Percentiles rank a stretch among this genome's conserved stretches.
Evolutionary conservation across 2,113 vertebrate species (phyloP).

Genomic region (Notarius lentiginosus): DNA sequence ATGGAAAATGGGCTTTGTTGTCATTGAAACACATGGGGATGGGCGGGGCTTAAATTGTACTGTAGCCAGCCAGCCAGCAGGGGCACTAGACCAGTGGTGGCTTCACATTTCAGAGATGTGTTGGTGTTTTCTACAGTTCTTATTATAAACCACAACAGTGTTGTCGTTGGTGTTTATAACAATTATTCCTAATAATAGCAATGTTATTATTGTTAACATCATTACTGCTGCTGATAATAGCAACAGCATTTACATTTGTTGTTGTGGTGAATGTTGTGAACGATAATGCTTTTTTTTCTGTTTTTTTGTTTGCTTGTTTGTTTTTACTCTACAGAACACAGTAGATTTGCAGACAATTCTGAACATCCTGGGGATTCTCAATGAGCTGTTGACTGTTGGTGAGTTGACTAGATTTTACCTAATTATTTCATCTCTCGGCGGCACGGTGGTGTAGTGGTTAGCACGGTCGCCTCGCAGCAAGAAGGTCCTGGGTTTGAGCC

Average conservation of each 20-base stretch:
- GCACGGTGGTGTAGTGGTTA: too few species aligned
- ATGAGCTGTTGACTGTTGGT: slow-evolving; percentile 89
- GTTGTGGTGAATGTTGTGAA: neutral
- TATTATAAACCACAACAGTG: neutral
- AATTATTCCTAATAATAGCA: neutral
- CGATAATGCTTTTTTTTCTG: neutral
- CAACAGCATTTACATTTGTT: neutral
- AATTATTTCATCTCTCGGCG: neutral
- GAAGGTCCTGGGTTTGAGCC: too few species aligned
- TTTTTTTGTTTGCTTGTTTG: neutral
- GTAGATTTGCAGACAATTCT: slow-evolving; percentile 86
- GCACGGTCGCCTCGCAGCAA: too few species aligned
- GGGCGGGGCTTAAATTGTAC: too few species aligned
- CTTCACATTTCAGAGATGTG: too few species aligned
- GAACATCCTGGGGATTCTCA: slow-evolving; percentile 90
- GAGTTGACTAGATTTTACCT: slow-evolving; percentile 61
- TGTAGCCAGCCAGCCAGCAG: too few species aligned
- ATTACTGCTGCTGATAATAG: neutral
- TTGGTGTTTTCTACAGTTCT: neutral
- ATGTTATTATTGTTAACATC: neutral
- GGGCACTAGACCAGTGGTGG: too few species aligned
- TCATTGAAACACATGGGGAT: too few species aligned
- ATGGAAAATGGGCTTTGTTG: too few species aligned
- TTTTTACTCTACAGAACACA: slow-evolving; percentile 77
- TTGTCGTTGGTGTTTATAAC: too few species aligned